Evolutionary conservation across 2,888 invertebrate genomes (phyloP), one percentile per base, ranked within the genome.

Genomic region (Priocnemis perturbator): DNA sequence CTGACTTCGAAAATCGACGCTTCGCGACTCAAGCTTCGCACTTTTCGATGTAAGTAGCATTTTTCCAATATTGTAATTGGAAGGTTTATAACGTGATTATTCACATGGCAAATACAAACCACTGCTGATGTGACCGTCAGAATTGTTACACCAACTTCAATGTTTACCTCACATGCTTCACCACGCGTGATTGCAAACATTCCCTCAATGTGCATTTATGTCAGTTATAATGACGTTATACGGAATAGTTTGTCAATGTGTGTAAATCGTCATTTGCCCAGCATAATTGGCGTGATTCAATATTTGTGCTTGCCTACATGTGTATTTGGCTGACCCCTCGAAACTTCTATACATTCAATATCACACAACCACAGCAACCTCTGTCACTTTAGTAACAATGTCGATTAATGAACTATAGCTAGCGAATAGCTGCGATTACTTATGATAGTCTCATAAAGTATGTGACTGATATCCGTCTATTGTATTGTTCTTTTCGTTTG

Each of bases 1-100:
- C 76, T 79, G 78, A 77, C 81, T 81, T 74, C 73, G 30, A 77
- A 74, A 79, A 75, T 82, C 80, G 71, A 75, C 79, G 84, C 84
- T 85, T 85, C 76, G 75, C 69, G 50, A 75, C 67, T 73, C 53
- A 75, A 76, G 80, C 80, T 74, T 82, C 78, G 75, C 77, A 71
- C 63, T 60, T 74, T 75, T 73, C 60, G 3, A 75, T 76, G 83
- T 84, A 84, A 83, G 84, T 85, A 79, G 53, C 44, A 53, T 59
- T 59, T 11, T 3, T 37, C 37, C 0, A 58, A 30, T 20, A 19
- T 57, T 37, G 7, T 37, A 37, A 37, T 37, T 37, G 37, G 37
- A 50, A 2, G 15, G 11, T 50, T n/a, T 3, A 48, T 7, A 15
- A 17, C 15, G 48, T 48, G 50, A 20, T 50, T 50, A 50, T 50